Percentiles rank a stretch among this genome's conserved stretches.
Evolutionary conservation across 1,140 invertebrate species (phyloP).

Genomic region (Cydia splendana): DNA sequence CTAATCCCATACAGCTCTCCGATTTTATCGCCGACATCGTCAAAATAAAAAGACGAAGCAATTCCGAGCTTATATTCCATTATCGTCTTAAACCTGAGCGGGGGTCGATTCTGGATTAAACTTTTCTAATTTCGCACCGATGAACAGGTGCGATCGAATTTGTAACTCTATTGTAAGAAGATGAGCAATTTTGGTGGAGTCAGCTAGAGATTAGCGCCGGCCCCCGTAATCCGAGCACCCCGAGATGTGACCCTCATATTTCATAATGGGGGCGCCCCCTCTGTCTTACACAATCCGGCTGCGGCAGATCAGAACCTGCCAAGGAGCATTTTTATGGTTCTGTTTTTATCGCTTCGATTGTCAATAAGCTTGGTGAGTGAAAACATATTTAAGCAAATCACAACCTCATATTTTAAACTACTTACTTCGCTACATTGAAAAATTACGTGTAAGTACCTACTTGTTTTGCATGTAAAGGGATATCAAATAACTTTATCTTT

Average conservation of each 20-base stretch:
- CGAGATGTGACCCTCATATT: conserved; percentile 53
- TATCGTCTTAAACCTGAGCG: conserved; percentile 32
- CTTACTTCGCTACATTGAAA: too few species aligned
- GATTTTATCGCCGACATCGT: conserved; percentile 9
- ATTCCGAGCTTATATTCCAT: conserved; percentile 35
- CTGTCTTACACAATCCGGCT: not conserved
- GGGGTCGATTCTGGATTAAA: conserved; percentile 42
- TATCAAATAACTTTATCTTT: too few species aligned
- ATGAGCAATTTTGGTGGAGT: conserved; percentile 55
- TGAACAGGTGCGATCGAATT: conserved; percentile 48
- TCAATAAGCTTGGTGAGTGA: too few species aligned
- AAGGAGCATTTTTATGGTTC: not conserved
- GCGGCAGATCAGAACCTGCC: conserved; percentile 9
- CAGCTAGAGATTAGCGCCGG: conserved; percentile 52
- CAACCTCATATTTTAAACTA: too few species aligned
- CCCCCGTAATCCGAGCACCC: conserved; percentile 51
- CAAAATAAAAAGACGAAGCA: conserved; percentile 30
- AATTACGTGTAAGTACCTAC: too few species aligned
- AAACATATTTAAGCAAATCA: too few species aligned
- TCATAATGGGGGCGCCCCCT: conserved; percentile 48
- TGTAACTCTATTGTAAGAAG: conserved; percentile 52
- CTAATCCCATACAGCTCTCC: not conserved
- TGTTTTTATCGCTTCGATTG: not conserved
- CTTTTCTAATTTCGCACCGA: conserved; percentile 57
- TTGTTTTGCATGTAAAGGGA: too few species aligned